phyloP scores from a whole-genome alignment of 23 tunicate genomes.

The Halocynthia aurantium region DNA sequence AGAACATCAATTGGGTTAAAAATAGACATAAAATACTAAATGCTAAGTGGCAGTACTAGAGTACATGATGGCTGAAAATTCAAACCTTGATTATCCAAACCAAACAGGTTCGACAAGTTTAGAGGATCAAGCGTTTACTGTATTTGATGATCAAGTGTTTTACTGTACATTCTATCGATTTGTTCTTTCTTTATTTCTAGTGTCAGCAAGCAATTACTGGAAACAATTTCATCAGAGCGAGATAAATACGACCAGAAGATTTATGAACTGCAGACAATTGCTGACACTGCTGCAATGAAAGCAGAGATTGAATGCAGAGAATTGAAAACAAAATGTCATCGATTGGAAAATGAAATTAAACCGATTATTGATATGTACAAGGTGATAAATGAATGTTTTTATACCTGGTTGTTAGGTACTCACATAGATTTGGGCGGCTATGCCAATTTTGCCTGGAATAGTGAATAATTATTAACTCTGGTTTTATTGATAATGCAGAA shows the following conservation, averaged over 20 bases:
- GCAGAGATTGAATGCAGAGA: slow-evolving; percentile 46
- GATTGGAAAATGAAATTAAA: slow-evolving; percentile 39
- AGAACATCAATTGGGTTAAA: too few species aligned
- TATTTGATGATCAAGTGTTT: neutral
- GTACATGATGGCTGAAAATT: too few species aligned
- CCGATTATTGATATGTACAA: slow-evolving; percentile 61
- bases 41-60: too few species aligned
- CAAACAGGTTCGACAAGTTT: slow-evolving; percentile 1
- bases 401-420: neutral
- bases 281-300: slow-evolving; percentile 45
- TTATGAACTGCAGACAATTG: slow-evolving; percentile 22
- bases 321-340: slow-evolving; percentile 41
- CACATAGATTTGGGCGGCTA: too few species aligned
- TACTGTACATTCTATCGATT: neutral
- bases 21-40: too few species aligned
- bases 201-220: slow-evolving; percentile 17
- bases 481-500: neutral
- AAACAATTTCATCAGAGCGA: slow-evolving; percentile 24
- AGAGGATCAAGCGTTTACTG: neutral
- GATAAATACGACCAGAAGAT: slow-evolving; percentile 11
- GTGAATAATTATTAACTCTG: too few species aligned
- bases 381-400: slow-evolving; percentile 6
- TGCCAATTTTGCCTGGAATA: too few species aligned
- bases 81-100: neutral
- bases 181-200: neutral